A percentile compares a stretch with the other conserved stretches of the same genome.
Conservation (phyloP, 1,140 invertebrate genomes). For the Ctenoplectra terminalis region DNA sequence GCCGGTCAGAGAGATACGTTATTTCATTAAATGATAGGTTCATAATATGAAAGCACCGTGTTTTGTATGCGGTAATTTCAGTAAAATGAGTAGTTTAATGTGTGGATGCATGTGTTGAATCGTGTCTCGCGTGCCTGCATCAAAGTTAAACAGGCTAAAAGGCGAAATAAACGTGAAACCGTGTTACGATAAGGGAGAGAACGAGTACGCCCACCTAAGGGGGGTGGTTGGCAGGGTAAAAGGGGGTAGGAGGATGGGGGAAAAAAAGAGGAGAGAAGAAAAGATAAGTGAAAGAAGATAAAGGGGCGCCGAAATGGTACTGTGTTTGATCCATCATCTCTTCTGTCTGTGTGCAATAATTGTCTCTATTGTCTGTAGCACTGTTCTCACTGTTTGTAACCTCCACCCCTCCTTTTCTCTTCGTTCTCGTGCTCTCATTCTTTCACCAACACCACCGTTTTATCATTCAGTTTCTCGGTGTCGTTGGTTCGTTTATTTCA, state of each 20-base stretch:
- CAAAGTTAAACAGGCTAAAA: conserved; percentile 38
- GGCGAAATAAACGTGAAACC: conserved; percentile 27
- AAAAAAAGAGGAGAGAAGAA: not conserved
- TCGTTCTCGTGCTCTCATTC: conserved; percentile 29
- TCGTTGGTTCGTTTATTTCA: conserved; percentile 48
- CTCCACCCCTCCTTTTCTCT: not conserved
- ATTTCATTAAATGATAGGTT: conserved; percentile 45
- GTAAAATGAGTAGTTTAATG: conserved; percentile 5
- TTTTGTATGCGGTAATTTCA: conserved; percentile 24
- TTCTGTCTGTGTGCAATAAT: conserved; percentile 63
- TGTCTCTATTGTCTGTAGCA: conserved; percentile 60
- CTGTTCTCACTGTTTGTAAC: conserved; percentile 52
- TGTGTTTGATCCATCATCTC: conserved; percentile 68
- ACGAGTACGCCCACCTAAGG: not conserved
- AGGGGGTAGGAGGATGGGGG: not conserved
- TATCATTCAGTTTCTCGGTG: conserved; percentile 54
- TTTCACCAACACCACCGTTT: conserved; percentile 35
- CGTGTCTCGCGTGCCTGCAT: conserved; percentile 23
- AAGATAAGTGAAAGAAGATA: conserved; percentile 53
- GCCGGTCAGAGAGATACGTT: conserved; percentile 20
- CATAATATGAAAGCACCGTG: not conserved
- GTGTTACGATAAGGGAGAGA: conserved; percentile 28
- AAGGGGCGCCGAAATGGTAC: conserved; percentile 52
- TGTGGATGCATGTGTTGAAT: conserved; percentile 25
- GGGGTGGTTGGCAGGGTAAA: not conserved